Evolutionary conservation across 1,140 invertebrate genomes (phyloP).

Genomic region (Epicauta chinensis): DNA sequence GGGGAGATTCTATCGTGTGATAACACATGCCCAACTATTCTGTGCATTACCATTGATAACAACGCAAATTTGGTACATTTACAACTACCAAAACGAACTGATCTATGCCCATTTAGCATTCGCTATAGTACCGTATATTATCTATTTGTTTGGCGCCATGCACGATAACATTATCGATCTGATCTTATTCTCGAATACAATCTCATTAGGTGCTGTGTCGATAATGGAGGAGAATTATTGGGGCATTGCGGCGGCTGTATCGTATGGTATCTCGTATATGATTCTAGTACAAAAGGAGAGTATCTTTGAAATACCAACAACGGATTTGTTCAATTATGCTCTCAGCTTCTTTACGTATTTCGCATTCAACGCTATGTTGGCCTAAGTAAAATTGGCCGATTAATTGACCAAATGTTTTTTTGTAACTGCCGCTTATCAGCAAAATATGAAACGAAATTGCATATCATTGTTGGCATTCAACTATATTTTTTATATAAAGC

Average conservation of each 20-base stretch:
- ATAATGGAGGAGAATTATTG: constrained; percentile 17
- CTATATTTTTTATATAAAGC: constrained; percentile 5
- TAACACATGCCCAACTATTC: constrained; percentile 1
- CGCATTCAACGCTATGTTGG: constrained; percentile 2
- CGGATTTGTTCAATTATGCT: constrained; percentile 22
- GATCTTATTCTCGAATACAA: constrained; percentile 7
- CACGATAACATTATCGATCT: background rate
- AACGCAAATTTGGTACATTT: background rate
- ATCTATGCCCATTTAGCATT: background rate
- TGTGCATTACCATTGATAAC: constrained; percentile 5
- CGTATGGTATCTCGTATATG: constrained; percentile 17
- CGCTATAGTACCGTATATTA: no score
- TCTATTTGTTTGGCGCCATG: no score
- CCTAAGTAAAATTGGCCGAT: background rate
- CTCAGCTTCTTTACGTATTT: constrained; percentile 21
- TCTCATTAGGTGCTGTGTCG: constrained; percentile 14
- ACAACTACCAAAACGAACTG: background rate
- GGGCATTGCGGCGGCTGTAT: constrained; percentile 17
- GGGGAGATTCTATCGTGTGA: background rate
- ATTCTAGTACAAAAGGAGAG: constrained; percentile 6
- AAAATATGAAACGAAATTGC: background rate
- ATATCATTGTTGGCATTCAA: constrained; percentile 14
- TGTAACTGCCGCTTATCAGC: background rate
- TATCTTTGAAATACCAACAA: constrained; percentile 9
- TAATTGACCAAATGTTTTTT: constrained; percentile 14